phyloP scores from a whole-genome alignment of 2,888 invertebrate genomes.

The Podabrus alpinus region DNA sequence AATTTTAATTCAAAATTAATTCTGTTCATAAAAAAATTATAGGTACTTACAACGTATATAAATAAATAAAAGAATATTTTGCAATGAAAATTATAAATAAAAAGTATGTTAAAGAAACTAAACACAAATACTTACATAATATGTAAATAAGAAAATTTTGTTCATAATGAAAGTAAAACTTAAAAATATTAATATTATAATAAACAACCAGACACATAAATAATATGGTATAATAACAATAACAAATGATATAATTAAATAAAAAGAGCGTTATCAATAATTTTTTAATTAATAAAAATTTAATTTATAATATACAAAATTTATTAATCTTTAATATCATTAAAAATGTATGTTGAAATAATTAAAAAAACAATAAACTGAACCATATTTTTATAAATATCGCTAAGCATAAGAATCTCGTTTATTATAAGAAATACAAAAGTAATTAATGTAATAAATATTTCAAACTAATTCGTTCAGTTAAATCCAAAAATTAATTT shows the following conservation, averaged over 20 bases:
- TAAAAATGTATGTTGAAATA: background rate
- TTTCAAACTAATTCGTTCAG: too few relatives aligned
- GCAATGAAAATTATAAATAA: background rate
- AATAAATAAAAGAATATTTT: background rate
- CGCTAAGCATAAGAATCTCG: background rate
- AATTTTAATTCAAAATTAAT: background rate
- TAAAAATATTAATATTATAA: background rate
- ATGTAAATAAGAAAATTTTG: background rate
- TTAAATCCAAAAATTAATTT: background rate
- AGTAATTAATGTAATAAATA: background rate
- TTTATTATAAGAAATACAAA: background rate
- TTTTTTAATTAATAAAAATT: background rate
- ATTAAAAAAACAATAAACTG: background rate
- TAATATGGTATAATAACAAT: background rate
- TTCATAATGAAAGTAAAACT: background rate
- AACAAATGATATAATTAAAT: background rate
- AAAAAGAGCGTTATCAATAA: background rate
- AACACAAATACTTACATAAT: background rate
- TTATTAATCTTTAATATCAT: background rate
- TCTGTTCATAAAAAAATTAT: background rate
- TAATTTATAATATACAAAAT: background rate
- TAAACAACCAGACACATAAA: background rate
- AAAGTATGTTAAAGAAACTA: background rate
- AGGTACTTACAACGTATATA: background rate
- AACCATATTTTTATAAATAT: background rate